Evolutionary conservation across 35 echinoderm and acorn worm species (phyloP).

Genomic region (Nesometra sesokonis): DNA sequence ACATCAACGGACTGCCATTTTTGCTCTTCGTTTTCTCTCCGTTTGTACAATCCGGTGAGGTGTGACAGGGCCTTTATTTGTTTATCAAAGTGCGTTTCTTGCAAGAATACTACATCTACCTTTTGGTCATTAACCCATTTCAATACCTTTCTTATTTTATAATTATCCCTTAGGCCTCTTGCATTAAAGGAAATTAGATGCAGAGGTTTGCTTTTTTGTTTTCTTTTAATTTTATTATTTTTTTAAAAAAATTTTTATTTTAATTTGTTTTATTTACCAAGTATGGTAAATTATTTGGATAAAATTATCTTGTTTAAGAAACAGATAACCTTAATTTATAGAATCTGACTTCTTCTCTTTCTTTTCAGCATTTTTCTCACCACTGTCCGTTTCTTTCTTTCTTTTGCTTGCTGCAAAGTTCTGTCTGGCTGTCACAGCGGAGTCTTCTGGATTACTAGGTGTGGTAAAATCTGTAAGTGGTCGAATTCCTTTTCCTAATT

Average conservation of each 20-base stretch:
- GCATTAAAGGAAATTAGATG: no score
- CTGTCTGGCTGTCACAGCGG: neutral
- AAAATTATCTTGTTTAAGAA: no score
- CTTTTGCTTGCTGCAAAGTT: neutral
- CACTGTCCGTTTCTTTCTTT: neutral
- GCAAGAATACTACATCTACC: neutral
- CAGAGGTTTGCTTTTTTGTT: no score
- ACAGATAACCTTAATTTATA: neutral
- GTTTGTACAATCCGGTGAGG: no score
- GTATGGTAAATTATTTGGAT: no score
- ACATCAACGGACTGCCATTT: no score
- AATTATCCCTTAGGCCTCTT: no score
- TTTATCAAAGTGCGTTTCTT: neutral
- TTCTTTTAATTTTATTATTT: no score
- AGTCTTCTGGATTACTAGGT: neutral
- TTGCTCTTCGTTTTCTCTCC: no score
- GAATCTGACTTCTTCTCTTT: neutral
- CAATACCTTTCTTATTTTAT: neutral
- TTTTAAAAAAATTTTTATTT: no score
- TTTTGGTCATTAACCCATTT: neutral
- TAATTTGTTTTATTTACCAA: no score
- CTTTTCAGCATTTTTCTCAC: neutral
- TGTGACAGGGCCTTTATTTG: no score
- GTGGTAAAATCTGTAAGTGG: neutral
- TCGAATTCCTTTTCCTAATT: neutral